A percentile compares a stretch with the other conserved stretches of the same genome.
Conservation (phyloP, 2,113 vertebrate species). For the Cebus imitator region DNA sequence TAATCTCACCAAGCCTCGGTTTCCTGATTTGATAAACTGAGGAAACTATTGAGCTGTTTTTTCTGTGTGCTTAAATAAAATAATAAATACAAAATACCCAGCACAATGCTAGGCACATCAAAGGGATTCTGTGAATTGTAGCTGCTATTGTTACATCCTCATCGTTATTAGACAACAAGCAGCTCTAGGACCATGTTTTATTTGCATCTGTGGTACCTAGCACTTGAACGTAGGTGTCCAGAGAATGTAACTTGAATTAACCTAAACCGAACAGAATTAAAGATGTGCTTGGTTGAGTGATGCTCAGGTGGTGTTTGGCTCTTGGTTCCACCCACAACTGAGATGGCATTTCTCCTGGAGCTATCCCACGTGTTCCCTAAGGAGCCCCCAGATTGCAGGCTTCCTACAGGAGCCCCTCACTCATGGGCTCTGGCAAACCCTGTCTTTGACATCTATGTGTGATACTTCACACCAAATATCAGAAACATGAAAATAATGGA, state of each 20-base stretch:
- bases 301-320: background rate
- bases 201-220: background rate
- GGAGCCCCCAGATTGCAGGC: background rate
- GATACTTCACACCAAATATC: conserved; percentile 11
- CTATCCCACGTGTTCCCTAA: background rate
- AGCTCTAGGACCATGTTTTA: background rate
- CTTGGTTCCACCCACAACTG: background rate
- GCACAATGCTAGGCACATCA: background rate
- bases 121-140: background rate
- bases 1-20: background rate
- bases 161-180: too few relatives aligned
- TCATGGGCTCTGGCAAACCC: background rate
- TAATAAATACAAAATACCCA: background rate
- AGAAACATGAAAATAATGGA: background rate
- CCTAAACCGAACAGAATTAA: background rate
- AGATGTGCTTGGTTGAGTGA: background rate
- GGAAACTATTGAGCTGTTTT: background rate
- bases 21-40: background rate
- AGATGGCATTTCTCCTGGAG: background rate
- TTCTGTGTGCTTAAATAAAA: background rate
- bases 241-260: background rate
- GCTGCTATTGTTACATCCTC: too few relatives aligned
- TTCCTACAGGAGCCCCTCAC: background rate
- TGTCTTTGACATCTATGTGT: background rate
- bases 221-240: background rate